Conservation (phyloP, 2,797 vertebrate species). For the Garrulus glandarius region DNA sequence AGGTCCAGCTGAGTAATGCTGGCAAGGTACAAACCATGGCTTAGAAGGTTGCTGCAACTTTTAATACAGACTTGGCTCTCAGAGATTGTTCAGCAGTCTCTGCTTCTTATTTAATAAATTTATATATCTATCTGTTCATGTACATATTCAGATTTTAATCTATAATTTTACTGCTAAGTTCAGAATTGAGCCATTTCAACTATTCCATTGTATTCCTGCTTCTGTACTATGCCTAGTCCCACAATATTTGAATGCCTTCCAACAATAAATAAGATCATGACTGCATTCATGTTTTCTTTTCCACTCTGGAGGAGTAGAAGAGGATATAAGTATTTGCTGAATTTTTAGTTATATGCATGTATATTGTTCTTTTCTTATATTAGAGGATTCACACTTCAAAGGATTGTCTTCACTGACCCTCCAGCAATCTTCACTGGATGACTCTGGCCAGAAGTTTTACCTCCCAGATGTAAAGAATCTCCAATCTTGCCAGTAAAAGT, state of each 20-base stretch:
- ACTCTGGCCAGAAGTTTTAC: background rate
- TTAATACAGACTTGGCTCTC: background rate
- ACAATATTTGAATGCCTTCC: background rate
- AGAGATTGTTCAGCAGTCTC: background rate
- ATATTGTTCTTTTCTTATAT: fast-evolving
- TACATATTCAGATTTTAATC: background rate
- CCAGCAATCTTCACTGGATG: background rate
- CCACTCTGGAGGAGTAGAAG: background rate
- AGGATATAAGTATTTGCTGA: background rate
- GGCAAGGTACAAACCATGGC: background rate
- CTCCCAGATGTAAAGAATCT: background rate
- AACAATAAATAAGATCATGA: background rate
- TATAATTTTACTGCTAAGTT: background rate
- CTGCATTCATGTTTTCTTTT: background rate
- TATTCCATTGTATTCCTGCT: background rate
- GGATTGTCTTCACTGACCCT: background rate
- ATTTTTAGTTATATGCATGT: background rate
- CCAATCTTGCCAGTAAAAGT: background rate
- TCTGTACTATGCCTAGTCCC: background rate
- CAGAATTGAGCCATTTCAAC: background rate
- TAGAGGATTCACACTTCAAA: background rate
- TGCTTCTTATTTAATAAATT: background rate
- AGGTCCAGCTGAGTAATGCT: background rate
- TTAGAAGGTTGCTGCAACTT: background rate
- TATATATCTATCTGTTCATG: background rate